These are phyloP conservation scores for Zapus hudsonius DNA, from an alignment of 2,113 vertebrate genomes.

Conservation along the genomic window DNA sequence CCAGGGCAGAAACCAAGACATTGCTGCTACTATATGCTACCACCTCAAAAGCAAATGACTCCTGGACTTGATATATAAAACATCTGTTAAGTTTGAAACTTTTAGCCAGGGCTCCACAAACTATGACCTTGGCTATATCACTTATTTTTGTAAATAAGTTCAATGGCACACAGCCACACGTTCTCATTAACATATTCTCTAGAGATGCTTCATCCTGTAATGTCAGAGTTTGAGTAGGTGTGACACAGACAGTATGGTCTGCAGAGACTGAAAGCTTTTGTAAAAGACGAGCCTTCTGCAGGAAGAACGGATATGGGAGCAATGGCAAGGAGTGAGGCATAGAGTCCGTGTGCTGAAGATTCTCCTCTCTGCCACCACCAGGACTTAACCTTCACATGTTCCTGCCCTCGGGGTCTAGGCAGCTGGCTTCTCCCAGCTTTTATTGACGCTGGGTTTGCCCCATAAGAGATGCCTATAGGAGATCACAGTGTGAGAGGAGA, in stretches of 20 bases:
- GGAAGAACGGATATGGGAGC: not conserved
- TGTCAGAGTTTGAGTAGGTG: not conserved
- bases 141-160: slow-evolving; percentile 38
- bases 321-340: not conserved
- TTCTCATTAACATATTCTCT: not conserved
- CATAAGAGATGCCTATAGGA: not conserved
- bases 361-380: not conserved
- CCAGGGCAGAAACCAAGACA: not conserved
- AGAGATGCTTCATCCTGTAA: not conserved
- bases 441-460: not conserved
- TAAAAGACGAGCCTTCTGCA: not conserved
- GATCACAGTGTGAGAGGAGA: not conserved
- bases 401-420: not conserved
- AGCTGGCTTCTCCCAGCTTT: not conserved
- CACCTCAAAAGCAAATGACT: not conserved
- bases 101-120: not conserved
- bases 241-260: not conserved
- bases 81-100: not conserved
- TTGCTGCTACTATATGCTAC: not conserved
- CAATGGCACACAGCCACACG: not conserved
- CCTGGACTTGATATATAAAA: not conserved
- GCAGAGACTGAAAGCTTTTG: not conserved
- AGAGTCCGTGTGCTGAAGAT: not conserved
- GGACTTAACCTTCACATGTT: not conserved
- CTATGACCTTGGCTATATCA: not conserved